Percentiles rank a stretch among this genome's conserved stretches.
Conservation (phyloP, 2,888 invertebrate species). For the Dusona sp. region DNA sequence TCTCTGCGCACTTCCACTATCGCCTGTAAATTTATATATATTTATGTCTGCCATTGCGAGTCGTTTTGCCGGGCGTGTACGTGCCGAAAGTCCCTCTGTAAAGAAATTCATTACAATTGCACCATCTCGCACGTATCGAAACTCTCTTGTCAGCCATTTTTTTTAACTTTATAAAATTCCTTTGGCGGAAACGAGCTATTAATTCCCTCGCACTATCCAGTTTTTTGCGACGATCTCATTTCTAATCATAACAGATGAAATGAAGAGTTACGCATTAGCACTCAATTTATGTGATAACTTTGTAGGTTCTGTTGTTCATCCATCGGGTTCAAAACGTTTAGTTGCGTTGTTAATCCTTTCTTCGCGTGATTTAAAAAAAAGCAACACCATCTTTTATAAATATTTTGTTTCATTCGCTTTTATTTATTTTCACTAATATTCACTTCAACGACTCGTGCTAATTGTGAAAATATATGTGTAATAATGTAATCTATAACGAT, state of each 20-base stretch:
- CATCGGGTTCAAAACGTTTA: neutral
- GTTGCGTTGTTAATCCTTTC: neutral
- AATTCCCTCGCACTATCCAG: constrained; percentile 5
- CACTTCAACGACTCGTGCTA: too few relatives aligned
- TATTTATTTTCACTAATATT: neutral
- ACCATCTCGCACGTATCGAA: constrained; percentile 50
- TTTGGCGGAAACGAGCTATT: constrained; percentile 31
- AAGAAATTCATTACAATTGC: constrained; percentile 66
- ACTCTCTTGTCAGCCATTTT: constrained; percentile 16
- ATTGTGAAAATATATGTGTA: neutral
- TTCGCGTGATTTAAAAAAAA: neutral
- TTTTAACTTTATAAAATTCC: constrained; percentile 55
- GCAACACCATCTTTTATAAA: neutral
- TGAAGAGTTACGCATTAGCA: neutral
- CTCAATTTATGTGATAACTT: neutral
- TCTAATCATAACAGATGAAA: constrained; percentile 27
- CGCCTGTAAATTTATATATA: neutral
- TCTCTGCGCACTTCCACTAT: constrained; percentile 24
- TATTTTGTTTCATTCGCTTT: neutral
- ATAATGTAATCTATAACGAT: neutral
- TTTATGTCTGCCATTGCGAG: constrained; percentile 24
- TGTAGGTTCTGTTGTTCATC: neutral
- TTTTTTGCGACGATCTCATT: constrained; percentile 14
- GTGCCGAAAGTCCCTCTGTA: constrained; percentile 63
- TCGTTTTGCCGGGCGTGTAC: constrained; percentile 45